These are phyloP conservation scores for Drosophila subpulchrella DNA, from an alignment of 1,140 invertebrate species.

Conservation along the genomic window DNA sequence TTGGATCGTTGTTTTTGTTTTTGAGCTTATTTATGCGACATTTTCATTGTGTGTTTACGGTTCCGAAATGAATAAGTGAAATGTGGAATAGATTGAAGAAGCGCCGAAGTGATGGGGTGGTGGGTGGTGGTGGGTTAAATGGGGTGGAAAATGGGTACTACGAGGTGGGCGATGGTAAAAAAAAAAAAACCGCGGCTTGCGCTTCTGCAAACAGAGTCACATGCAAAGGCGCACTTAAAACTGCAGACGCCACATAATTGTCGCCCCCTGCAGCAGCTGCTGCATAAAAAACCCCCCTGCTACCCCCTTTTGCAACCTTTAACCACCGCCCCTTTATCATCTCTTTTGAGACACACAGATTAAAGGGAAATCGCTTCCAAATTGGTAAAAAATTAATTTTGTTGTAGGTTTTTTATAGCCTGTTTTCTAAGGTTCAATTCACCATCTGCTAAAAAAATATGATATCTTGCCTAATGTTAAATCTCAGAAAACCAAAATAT, in stretches of 20 bases:
- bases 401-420: neutral
- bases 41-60: slow-evolving; percentile 80
- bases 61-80: slow-evolving; percentile 49
- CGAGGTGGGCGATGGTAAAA: neutral
- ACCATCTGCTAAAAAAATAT: no score
- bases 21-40: slow-evolving; percentile 74
- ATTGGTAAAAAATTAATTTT: neutral
- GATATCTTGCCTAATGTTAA: no score
- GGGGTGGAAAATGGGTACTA: neutral
- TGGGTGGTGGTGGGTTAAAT: neutral
- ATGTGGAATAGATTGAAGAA: slow-evolving; percentile 53
- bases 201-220: slow-evolving; percentile 66
- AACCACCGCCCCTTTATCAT: neutral
- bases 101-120: neutral
- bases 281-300: neutral
- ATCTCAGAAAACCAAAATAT: no score
- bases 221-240: slow-evolving; percentile 82
- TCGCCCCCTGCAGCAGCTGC: slow-evolving; percentile 37
- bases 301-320: neutral
- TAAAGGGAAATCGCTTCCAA: neutral
- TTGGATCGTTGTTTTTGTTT: slow-evolving; percentile 10
- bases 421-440: no score
- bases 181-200: slow-evolving; percentile 15
- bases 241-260: slow-evolving; percentile 81
- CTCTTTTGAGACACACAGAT: neutral